Conservation (phyloP, 2,797 vertebrate genomes). For the Salarias fasciatus region DNA sequence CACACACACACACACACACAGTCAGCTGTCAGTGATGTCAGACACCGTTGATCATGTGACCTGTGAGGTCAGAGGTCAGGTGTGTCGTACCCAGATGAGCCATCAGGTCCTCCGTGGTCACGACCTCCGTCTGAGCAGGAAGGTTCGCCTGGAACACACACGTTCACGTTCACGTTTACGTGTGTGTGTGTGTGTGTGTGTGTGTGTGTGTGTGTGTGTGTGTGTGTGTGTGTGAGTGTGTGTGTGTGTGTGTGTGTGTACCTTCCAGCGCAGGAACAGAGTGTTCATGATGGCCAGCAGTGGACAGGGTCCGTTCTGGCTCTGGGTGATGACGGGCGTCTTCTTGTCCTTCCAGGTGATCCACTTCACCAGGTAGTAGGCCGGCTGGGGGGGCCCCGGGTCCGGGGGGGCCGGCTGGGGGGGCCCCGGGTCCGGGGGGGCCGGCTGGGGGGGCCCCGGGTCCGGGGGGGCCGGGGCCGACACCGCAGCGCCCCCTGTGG, state of each 20-base stretch:
- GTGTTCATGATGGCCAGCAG: conserved; percentile 95
- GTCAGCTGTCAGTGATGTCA: too few relatives aligned
- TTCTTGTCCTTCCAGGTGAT: conserved; percentile 93
- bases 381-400: conserved; percentile 51
- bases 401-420: conserved; percentile 17
- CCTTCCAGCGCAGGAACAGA: conserved; percentile 94
- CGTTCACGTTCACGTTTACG: too few relatives aligned
- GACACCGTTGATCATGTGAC: too few relatives aligned
- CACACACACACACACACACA: not conserved
- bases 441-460: too few relatives aligned
- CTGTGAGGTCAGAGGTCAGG: not conserved
- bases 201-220: too few relatives aligned
- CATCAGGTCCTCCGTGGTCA: conserved; percentile 93
- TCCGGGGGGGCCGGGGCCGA: not conserved
- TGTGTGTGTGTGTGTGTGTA: conserved; percentile 54
- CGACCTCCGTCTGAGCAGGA: conserved; percentile 89
- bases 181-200: too few relatives aligned
- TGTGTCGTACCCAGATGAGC: conserved; percentile 87
- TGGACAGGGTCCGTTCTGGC: conserved; percentile 93
- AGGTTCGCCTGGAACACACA: conserved; percentile 85
- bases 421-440: not conserved
- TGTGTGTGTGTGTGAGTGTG: too few relatives aligned
- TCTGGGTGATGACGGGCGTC: conserved; percentile 92
- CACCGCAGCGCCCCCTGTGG: conserved; percentile 52
- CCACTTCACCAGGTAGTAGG: conserved; percentile 93